Evolutionary conservation across 2,888 invertebrate genomes (phyloP).

Genomic region (Drosophila setosimentum): DNA sequence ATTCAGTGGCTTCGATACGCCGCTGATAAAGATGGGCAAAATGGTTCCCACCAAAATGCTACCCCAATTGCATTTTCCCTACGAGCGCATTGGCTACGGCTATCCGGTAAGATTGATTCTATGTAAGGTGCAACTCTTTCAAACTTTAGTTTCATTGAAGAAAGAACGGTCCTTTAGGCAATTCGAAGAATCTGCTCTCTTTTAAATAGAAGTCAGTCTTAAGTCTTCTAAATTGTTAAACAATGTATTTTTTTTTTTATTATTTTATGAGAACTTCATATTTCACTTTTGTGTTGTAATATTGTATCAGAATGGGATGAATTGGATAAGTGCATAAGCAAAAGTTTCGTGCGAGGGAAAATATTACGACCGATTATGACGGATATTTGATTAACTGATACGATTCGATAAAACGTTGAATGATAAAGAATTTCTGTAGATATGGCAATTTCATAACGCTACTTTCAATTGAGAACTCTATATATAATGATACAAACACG

Average conservation of each 20-base stretch:
- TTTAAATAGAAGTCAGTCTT: not conserved
- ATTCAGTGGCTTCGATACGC: constrained; percentile 92
- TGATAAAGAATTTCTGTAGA: too few species aligned
- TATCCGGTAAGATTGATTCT: constrained; percentile 87
- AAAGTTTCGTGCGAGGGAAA: too few species aligned
- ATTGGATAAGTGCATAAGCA: too few species aligned
- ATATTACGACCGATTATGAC: too few species aligned
- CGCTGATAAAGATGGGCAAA: constrained; percentile 86
- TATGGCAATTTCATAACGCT: too few species aligned
- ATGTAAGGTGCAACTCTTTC: not conserved
- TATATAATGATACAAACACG: not conserved
- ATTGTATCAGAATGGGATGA: too few species aligned
- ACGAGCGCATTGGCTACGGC: constrained; percentile 94
- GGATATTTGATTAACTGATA: too few species aligned
- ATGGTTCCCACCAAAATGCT: constrained; percentile 86
- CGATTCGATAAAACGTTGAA: too few species aligned
- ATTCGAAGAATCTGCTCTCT: not conserved
- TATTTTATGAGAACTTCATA: too few species aligned
- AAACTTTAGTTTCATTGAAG: not conserved
- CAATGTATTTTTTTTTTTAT: not conserved
- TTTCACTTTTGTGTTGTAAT: too few species aligned
- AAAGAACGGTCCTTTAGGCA: not conserved
- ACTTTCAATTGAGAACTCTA: not conserved
- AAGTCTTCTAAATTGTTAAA: not conserved
- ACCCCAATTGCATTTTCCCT: constrained; percentile 86